These are phyloP conservation scores for Drosophila stalkeri DNA, from an alignment of 2,888 invertebrate species.

Conservation along the genomic window DNA sequence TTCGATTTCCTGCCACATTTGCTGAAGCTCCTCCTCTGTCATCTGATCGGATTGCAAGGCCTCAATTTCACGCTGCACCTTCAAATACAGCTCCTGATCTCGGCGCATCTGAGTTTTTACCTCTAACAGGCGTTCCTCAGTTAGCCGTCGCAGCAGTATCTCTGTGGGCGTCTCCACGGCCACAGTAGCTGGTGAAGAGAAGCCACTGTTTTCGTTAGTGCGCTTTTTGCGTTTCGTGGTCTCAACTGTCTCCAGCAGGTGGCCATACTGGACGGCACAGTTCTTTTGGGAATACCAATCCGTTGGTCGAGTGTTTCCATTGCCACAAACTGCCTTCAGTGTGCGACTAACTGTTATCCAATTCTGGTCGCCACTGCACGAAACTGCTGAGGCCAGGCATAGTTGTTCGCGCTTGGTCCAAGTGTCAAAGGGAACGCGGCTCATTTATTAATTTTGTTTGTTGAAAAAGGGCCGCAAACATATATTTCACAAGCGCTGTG, in stretches of 20 bases:
- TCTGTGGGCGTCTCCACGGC: conserved; percentile 89
- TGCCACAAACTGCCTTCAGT: conserved; percentile 90
- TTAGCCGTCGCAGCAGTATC: conserved; percentile 91
- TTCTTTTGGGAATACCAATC: conserved; percentile 97
- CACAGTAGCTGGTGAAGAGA: conserved; percentile 72
- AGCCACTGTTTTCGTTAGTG: conserved; percentile 55
- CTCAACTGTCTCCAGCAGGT: conserved; percentile 95
- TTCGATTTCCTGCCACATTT: conserved; percentile 91
- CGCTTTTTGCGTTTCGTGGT: conserved; percentile 86
- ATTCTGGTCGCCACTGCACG: conserved; percentile 95
- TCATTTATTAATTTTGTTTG: conserved; percentile 84
- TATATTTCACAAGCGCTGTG: conserved; percentile 15
- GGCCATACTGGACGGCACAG: conserved; percentile 96
- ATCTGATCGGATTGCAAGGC: conserved; percentile 86
- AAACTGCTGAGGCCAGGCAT: conserved; percentile 94
- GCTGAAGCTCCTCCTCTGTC: conserved; percentile 90
- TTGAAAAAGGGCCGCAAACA: conserved; percentile 14
- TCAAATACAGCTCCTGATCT: conserved; percentile 90
- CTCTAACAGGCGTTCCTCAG: conserved; percentile 92
- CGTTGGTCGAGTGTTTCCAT: conserved; percentile 84
- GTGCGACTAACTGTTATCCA: conserved; percentile 87
- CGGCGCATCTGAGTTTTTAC: conserved; percentile 90
- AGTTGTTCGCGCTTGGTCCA: conserved; percentile 95
- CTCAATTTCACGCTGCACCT: conserved; percentile 87
- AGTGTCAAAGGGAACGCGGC: conserved; percentile 91